Conservation (phyloP, 2,888 invertebrate species). For the Flexamia atlantica region DNA sequence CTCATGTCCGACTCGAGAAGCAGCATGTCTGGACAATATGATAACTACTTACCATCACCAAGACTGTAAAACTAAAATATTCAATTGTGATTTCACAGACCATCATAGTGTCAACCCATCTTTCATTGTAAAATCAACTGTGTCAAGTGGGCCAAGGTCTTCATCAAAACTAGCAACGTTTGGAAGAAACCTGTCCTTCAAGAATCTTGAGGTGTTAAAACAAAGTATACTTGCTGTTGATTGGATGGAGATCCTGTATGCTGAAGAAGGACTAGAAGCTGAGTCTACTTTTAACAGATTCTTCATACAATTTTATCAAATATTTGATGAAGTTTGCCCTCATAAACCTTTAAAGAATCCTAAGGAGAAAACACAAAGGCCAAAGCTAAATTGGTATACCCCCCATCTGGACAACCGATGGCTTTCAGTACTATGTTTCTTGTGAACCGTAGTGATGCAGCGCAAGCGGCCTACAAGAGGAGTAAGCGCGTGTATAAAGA, state of each 20-base stretch:
- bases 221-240: background rate
- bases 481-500: background rate
- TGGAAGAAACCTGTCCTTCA: background rate
- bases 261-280: background rate
- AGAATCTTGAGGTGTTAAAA: background rate
- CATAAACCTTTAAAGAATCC: background rate
- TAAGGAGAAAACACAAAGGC: background rate
- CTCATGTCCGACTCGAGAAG: background rate
- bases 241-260: background rate
- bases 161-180: background rate
- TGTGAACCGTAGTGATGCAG: background rate
- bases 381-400: background rate
- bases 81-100: background rate
- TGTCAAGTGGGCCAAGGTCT: no score
- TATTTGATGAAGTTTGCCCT: background rate
- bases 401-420: background rate
- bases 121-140: background rate
- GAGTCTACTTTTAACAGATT: background rate
- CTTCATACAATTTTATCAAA: background rate
- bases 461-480: background rate
- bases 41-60: background rate
- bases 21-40: background rate
- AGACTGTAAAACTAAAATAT: background rate
- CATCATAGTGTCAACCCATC: background rate
- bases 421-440: background rate